Evolutionary conservation across 1,140 invertebrate species (phyloP).

Genomic region (Uloborus diversus): DNA sequence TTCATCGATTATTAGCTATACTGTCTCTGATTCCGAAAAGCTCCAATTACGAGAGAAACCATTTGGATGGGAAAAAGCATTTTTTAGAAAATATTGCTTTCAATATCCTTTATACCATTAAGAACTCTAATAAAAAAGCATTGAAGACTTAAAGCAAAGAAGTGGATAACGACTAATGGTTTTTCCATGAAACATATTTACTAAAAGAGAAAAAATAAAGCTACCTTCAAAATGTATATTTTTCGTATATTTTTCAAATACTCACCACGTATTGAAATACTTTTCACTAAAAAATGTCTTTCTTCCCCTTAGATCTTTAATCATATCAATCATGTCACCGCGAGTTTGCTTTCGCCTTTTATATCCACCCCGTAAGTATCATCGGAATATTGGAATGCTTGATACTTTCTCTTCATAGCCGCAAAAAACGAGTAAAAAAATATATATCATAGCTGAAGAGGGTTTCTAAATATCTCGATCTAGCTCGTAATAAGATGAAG

Average conservation of each 20-base stretch:
- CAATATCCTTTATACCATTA: no score
- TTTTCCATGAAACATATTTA: conserved; percentile 1
- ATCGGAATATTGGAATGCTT: conserved; percentile 44
- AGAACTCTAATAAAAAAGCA: no score
- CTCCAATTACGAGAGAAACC: no score
- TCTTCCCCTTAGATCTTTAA: neutral
- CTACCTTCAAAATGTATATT: conserved; percentile 6
- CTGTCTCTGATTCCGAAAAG: no score
- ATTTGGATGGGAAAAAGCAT: no score
- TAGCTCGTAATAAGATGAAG: conserved; percentile 31
- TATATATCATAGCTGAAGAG: neutral
- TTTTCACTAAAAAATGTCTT: conserved; percentile 1
- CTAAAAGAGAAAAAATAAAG: conserved; percentile 1
- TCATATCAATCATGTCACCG: conserved; percentile 29
- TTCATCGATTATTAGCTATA: no score
- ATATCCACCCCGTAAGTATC: conserved; percentile 16
- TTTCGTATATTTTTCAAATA: neutral
- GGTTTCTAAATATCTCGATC: conserved; percentile 26
- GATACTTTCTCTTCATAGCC: neutral
- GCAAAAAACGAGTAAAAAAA: conserved; percentile 3
- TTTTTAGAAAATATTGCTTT: no score
- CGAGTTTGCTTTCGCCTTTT: conserved; percentile 1
- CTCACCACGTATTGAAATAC: neutral
- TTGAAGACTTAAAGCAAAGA: no score
- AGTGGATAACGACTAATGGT: conserved; percentile 24